Evolutionary conservation across 2,888 invertebrate genomes (phyloP), one percentile per base, ranked within the genome.

Genomic region (Anthophora plumipes): DNA sequence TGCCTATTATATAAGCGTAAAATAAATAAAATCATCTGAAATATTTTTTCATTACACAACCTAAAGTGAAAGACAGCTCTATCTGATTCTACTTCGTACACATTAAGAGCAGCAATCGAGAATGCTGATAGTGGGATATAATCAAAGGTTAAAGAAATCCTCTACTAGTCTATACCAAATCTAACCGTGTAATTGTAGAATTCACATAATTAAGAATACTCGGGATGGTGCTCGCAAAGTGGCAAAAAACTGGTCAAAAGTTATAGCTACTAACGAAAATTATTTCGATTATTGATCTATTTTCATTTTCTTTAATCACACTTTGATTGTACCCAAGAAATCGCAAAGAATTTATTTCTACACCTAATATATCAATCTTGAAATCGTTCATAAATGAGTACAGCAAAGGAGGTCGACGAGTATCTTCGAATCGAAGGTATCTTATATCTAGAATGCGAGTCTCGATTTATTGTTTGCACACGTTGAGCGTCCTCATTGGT

Each of bases 271-370:
- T n/a, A n/a, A n/a, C n/a, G n/a, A n/a, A n/a, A n/a, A n/a, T n/a
- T n/a, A n/a, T n/a, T n/a, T n/a, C n/a, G n/a, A n/a, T n/a, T n/a
- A n/a, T n/a, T n/a, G n/a, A n/a, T n/a, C n/a, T n/a, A n/a, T n/a
- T n/a, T n/a, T n/a, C n/a, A n/a, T n/a, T n/a, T n/a, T n/a, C n/a
- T n/a, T n/a, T n/a, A n/a, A n/a, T n/a, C n/a, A n/a, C n/a, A n/a
- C n/a, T n/a, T n/a, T n/a, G n/a, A n/a, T n/a, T n/a, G n/a, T n/a
- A n/a, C n/a, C n/a, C n/a, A n/a, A n/a, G n/a, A n/a, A n/a, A n/a
- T n/a, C n/a, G n/a, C n/a, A n/a, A n/a, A n/a, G n/a, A n/a, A n/a
- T 74, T 61, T 55, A 48, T 72, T 77, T 41, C 31, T 61, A 55
- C 68, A n/a, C n/a, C n/a, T n/a, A n/a, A n/a, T n/a, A n/a, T n/a